A percentile compares a stretch with the other conserved stretches of the same genome.
These are phyloP conservation scores for Mya arenaria DNA, from an alignment of 1,140 invertebrate species.

Conservation along the genomic window DNA sequence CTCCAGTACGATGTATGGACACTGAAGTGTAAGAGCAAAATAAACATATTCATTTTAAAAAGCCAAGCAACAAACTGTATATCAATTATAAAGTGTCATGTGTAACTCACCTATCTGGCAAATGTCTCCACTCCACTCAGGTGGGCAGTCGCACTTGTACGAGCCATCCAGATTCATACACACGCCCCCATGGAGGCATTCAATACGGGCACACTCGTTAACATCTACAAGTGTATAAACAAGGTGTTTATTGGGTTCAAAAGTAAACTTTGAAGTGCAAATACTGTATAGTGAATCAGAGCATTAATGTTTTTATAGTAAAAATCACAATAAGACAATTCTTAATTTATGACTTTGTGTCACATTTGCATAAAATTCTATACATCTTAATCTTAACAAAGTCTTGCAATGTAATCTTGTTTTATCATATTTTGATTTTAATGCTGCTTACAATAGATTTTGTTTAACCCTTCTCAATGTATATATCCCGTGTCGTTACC, in stretches of 20 bases:
- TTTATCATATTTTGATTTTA: too few relatives aligned
- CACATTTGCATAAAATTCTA: too few relatives aligned
- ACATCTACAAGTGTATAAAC: slow-evolving; percentile 12
- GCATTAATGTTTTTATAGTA: too few relatives aligned
- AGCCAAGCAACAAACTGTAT: slow-evolving; percentile 79
- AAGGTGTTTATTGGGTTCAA: background rate
- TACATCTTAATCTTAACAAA: too few relatives aligned
- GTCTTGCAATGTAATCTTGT: too few relatives aligned
- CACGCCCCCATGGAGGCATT: slow-evolving; percentile 46
- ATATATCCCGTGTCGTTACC: too few relatives aligned
- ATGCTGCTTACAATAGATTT: too few relatives aligned
- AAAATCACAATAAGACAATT: too few relatives aligned
- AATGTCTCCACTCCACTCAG: slow-evolving; percentile 48
- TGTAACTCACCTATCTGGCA: slow-evolving; percentile 52
- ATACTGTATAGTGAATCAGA: too few relatives aligned
- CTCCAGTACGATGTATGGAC: slow-evolving; percentile 82
- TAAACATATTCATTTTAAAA: slow-evolving; percentile 53
- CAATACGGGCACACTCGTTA: slow-evolving; percentile 24
- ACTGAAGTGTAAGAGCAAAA: slow-evolving; percentile 81
- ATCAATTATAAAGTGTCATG: slow-evolving; percentile 65
- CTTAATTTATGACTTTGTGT: too few relatives aligned
- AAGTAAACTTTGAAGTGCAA: too few relatives aligned
- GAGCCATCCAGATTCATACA: slow-evolving; percentile 45
- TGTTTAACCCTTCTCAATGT: too few relatives aligned
- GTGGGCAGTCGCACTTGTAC: slow-evolving; percentile 44